Evolutionary conservation across 2,888 invertebrate genomes (phyloP), one percentile per base, ranked within the genome.

Genomic region (Cheilosia variabilis): DNA sequence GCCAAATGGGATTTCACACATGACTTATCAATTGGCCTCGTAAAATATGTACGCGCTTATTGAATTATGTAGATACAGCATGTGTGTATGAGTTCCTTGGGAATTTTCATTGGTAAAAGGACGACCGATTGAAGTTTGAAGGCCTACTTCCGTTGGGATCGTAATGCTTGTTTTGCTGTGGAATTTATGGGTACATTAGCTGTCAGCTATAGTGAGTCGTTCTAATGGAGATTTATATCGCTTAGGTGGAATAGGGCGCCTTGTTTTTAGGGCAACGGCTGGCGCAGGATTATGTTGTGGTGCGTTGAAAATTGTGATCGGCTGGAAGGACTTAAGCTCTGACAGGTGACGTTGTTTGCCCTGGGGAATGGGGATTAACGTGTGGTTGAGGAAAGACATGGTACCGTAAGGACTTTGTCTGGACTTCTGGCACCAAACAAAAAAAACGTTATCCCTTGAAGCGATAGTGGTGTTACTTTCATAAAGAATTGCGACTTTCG

Each of bases 1-100:
- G 24, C 45, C 52, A 69, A 68, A 68, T 77, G 45, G 45, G 60
- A 77, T 68, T 77, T 77, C 60, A 62, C 60, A 62, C 69, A 68
- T 69, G 60, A 62, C 60, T 62, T 77, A 34, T 45, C 60, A 37
- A 68, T 60, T 62, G 53, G 52, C 45, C 55, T 60, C 10, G 15
- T 43, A 9, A 52, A 37, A 22, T 34, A 31, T 52, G 58, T 41
- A 47, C n/a, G 71, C 37, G 41, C 53, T 66, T 10, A 66, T 66
- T 52, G 53, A 53, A 41, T 53, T 52, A 66, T 43, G 52, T 37
- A 47, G 34, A 13, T 47, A 31, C 17, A 3, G 27, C 5, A 13
- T 19, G 9, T 1, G 19, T 22, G n/a, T 47, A 19, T 13, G 47
- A 19, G n/a, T 27, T 41, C 17, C 24, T 31, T 60, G 22, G 22